phyloP scores from a whole-genome alignment of 2,797 vertebrate species.

The Paramormyrops hopkinsi region DNA sequence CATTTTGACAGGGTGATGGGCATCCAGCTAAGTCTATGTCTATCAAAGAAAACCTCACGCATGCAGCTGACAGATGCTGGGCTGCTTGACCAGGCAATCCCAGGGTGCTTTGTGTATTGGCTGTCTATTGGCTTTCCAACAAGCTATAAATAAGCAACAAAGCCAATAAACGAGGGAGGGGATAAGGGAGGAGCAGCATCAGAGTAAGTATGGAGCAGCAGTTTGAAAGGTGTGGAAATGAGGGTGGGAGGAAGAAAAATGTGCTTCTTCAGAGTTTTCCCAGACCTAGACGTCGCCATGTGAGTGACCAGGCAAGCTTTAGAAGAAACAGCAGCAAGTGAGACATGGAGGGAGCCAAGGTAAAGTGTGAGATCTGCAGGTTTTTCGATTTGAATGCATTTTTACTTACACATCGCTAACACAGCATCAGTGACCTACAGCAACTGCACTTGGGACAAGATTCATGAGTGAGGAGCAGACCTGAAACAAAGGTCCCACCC shows the following conservation, averaged over 20 bases:
- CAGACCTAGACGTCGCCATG: constrained; percentile 74
- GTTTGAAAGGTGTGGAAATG: constrained; percentile 59
- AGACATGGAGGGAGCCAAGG: constrained; percentile 67
- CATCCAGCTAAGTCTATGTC: constrained; percentile 64
- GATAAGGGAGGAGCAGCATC: constrained; percentile 64
- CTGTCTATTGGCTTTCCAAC: background rate
- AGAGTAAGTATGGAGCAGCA: constrained; percentile 71
- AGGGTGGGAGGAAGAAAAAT: constrained; percentile 43
- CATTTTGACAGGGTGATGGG: constrained; percentile 23
- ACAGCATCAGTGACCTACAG: constrained; percentile 29
- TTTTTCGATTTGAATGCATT: constrained; percentile 97
- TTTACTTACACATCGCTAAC: constrained; percentile 84
- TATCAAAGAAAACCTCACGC: constrained; percentile 75
- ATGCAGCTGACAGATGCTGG: constrained; percentile 77
- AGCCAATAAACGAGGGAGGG: constrained; percentile 77
- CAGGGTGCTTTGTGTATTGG: constrained; percentile 72
- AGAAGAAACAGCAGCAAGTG: constrained; percentile 74
- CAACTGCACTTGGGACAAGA: constrained; percentile 23
- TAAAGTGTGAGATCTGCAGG: constrained; percentile 66
- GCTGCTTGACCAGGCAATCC: constrained; percentile 71
- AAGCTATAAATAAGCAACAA: constrained; percentile 65
- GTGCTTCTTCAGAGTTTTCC: constrained; percentile 74
- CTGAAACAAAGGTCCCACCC: background rate
- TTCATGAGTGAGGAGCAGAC: constrained; percentile 9
- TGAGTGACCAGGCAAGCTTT: constrained; percentile 58